Evolutionary conservation across 2,888 invertebrate genomes (phyloP).

Genomic region (Petrophora chlorosata): DNA sequence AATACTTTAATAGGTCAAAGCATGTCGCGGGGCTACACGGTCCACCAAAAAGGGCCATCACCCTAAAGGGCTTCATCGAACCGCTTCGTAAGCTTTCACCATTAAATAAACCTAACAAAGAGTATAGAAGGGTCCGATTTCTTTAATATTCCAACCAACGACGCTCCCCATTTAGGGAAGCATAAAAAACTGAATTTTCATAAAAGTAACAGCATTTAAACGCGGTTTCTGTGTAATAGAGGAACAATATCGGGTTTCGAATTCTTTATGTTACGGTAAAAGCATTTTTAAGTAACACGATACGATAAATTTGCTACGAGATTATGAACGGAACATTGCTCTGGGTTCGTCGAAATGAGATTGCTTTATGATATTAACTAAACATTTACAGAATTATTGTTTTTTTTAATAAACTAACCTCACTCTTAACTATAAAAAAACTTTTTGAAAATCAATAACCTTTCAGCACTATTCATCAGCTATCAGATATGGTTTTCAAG

Average conservation of each 20-base stretch:
- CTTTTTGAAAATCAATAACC: too few species aligned
- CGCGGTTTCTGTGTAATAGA: conserved; percentile 34
- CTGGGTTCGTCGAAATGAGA: too few species aligned
- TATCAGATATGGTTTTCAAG: too few species aligned
- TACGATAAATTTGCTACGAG: background rate
- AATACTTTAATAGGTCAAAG: conserved; percentile 16
- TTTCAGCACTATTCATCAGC: too few species aligned
- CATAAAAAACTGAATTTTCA: conserved; percentile 40
- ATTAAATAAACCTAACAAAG: conserved; percentile 44
- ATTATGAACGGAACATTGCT: background rate
- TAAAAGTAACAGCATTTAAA: conserved; percentile 43
- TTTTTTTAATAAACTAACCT: too few species aligned
- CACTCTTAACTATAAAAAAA: too few species aligned
- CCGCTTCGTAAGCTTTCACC: conserved; percentile 47
- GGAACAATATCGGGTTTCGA: conserved; percentile 27
- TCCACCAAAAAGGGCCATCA: conserved; percentile 28
- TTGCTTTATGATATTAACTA: background rate
- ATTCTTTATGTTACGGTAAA: conserved; percentile 28
- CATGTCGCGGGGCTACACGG: conserved; percentile 9
- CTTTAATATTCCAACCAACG: conserved; percentile 44
- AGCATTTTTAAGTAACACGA: conserved; percentile 19
- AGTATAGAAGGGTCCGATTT: conserved; percentile 47
- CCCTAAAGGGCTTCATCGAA: conserved; percentile 34
- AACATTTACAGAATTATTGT: too few species aligned
- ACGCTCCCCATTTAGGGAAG: conserved; percentile 38